Conservation (phyloP, 92 coral and sea anemone genomes). For the Siderastrea siderea region DNA sequence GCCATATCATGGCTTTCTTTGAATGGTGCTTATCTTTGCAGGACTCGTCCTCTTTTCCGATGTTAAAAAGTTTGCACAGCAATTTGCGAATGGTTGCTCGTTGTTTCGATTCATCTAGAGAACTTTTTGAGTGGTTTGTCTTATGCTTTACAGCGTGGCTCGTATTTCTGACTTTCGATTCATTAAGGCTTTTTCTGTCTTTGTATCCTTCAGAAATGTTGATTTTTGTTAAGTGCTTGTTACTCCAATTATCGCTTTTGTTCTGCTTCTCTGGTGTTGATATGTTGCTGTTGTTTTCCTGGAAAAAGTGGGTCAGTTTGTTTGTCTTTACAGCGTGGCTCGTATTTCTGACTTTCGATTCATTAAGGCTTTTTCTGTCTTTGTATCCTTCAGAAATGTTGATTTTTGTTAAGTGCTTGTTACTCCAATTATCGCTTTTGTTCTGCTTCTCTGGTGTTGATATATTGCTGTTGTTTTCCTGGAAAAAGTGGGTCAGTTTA, state of each 20-base stretch:
- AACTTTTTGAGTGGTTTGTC: not conserved
- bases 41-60: slow-evolving; percentile 10
- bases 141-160: not conserved
- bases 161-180: not conserved
- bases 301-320: slow-evolving; percentile 16
- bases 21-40: slow-evolving; percentile 50
- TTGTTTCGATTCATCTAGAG: slow-evolving; percentile 9
- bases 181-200: not conserved
- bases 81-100: slow-evolving; percentile 11
- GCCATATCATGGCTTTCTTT: slow-evolving; percentile 96
- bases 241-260: not conserved
- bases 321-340: not conserved
- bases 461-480: slow-evolving; percentile 11
- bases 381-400: not conserved
- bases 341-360: not conserved
- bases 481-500: slow-evolving; percentile 8
- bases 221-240: not conserved
- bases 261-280: not conserved
- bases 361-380: not conserved
- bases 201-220: not conserved
- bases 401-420: not conserved
- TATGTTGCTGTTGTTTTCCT: slow-evolving; percentile 18
- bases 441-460: not conserved
- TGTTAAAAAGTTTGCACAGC: slow-evolving; percentile 30
- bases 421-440: not conserved